Conservation (phyloP, 2,113 vertebrate genomes). For the Strigops habroptila region DNA sequence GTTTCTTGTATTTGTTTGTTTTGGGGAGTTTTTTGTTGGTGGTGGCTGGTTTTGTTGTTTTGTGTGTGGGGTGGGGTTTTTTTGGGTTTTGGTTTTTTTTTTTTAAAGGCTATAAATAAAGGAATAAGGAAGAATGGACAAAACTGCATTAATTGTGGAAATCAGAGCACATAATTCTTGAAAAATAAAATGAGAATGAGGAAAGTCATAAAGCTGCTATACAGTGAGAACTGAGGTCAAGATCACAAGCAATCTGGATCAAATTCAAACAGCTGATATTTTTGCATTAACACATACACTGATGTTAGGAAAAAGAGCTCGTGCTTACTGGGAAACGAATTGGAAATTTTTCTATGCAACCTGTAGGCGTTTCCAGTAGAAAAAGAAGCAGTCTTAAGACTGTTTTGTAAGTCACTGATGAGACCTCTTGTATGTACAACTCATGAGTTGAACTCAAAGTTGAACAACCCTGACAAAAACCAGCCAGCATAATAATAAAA, state of each 20-base stretch:
- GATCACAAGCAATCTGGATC: neutral
- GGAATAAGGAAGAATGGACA: neutral
- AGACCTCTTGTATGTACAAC: neutral
- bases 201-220: neutral
- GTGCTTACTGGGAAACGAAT: rapidly evolving
- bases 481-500: neutral
- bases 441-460: rapidly evolving
- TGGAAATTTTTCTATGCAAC: neutral
- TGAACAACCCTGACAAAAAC: neutral
- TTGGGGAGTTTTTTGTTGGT: neutral
- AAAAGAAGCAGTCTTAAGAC: neutral
- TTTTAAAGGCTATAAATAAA: neutral
- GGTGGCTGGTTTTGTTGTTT: neutral
- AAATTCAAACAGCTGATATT: neutral
- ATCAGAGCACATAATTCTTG: neutral
- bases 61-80: too few relatives aligned
- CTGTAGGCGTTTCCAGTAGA: neutral
- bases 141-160: neutral
- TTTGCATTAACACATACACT: neutral
- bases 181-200: neutral
- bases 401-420: neutral
- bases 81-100: neutral
- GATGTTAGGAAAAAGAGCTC: neutral
- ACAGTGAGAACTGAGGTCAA: neutral
- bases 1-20: neutral